Conservation (phyloP, 2,113 vertebrate genomes). For the Podilymbus podiceps region DNA sequence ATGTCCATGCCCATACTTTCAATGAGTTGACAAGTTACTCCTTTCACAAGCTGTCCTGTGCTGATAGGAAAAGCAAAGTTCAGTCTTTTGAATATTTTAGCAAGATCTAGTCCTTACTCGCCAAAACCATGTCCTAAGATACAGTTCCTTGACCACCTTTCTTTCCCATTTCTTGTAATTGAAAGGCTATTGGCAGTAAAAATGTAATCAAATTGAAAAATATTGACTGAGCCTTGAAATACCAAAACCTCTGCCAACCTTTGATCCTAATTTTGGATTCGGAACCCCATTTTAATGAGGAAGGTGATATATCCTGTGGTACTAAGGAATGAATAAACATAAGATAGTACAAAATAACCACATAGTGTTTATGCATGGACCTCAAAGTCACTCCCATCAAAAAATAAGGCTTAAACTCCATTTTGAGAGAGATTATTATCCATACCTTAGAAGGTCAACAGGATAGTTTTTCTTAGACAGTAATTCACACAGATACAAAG, state of each 20-base stretch:
- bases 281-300: neutral
- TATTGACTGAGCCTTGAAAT: neutral
- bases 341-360: neutral
- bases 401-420: neutral
- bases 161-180: neutral
- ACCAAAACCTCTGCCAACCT: neutral
- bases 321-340: neutral
- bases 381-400: neutral
- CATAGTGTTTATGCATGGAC: neutral
- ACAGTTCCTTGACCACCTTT: neutral
- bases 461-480: slow-evolving; percentile 51
- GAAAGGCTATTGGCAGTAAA: neutral
- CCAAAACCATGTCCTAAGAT: neutral
- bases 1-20: slow-evolving; percentile 59
- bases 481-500: slow-evolving; percentile 76
- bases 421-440: neutral
- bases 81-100: neutral
- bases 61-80: slow-evolving; percentile 58
- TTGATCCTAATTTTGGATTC: neutral
- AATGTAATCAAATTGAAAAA: neutral
- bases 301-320: neutral
- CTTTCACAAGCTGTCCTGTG: slow-evolving; percentile 77
- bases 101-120: neutral
- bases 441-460: slow-evolving; percentile 76
- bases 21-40: slow-evolving; percentile 73